These are phyloP conservation scores for Ophioninae sp. DNA, from an alignment of 2,888 invertebrate genomes.

Conservation along the genomic window DNA sequence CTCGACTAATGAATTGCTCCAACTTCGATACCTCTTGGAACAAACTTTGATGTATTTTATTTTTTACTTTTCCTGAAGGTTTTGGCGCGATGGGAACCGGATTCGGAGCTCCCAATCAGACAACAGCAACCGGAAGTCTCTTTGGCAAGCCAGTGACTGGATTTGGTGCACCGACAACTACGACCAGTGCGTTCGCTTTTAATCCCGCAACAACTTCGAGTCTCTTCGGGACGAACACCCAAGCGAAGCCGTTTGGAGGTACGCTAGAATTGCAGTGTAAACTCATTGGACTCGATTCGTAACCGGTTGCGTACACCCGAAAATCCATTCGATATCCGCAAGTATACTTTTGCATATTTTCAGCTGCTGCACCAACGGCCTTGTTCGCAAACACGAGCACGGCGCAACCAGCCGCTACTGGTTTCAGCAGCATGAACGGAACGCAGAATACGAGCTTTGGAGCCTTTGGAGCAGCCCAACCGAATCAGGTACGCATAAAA, in stretches of 20 bases:
- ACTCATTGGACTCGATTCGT: not conserved
- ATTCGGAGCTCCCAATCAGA: slow-evolving; percentile 83
- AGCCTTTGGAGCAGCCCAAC: slow-evolving; percentile 78
- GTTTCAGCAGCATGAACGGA: slow-evolving; percentile 77
- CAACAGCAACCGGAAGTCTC: slow-evolving; percentile 83
- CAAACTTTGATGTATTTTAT: slow-evolving; percentile 6
- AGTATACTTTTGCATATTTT: slow-evolving; percentile 41
- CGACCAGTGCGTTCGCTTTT: slow-evolving; percentile 80
- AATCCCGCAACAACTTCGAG: slow-evolving; percentile 78
- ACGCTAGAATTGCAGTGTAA: slow-evolving; percentile 10
- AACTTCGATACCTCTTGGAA: not conserved
- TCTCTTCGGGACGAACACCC: slow-evolving; percentile 80
- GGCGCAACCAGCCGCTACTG: slow-evolving; percentile 76
- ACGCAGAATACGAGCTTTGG: slow-evolving; percentile 78
- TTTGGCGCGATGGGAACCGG: slow-evolving; percentile 82
- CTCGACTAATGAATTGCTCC: not conserved
- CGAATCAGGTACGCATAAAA: slow-evolving; percentile 74
- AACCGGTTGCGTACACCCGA: not conserved
- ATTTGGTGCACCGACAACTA: slow-evolving; percentile 83
- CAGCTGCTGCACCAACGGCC: slow-evolving; percentile 76
- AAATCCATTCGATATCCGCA: not conserved
- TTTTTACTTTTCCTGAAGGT: slow-evolving; percentile 70
- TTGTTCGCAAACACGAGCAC: slow-evolving; percentile 77
- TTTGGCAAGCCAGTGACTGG: slow-evolving; percentile 86
- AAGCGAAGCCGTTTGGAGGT: slow-evolving; percentile 81